These are phyloP conservation scores for Pristionchus exspectatus DNA, from an alignment of 2,888 invertebrate species.

Conservation along the genomic window DNA sequence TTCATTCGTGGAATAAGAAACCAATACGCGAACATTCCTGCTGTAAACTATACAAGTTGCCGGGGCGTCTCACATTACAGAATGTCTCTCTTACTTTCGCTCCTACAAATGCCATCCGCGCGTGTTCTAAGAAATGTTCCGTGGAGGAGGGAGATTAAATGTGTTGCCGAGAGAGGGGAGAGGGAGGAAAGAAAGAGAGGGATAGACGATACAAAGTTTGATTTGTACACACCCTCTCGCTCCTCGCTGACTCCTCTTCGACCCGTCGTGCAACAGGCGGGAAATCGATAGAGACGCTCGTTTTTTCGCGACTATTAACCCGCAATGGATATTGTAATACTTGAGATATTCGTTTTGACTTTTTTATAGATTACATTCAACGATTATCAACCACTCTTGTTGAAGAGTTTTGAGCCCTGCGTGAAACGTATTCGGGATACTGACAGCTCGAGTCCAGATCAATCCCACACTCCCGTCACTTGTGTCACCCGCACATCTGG, in stretches of 20 bases:
- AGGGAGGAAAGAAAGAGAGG: background rate
- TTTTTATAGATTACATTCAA: no score
- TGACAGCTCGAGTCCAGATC: no score
- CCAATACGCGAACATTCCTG: background rate
- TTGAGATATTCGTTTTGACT: background rate
- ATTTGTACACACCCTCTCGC: constrained; percentile 28
- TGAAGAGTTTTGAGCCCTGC: background rate
- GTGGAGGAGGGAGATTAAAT: background rate
- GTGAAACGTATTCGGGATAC: background rate
- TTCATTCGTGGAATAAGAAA: background rate
- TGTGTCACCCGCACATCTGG: background rate
- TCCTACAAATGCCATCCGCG: background rate
- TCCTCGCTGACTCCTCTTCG: background rate
- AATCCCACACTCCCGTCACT: no score
- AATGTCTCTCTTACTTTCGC: no score
- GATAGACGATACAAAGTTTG: constrained; percentile 28
- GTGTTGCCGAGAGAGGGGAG: constrained; percentile 10
- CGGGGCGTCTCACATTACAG: background rate
- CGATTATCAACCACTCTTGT: no score
- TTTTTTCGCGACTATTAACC: background rate
- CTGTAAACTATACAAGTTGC: background rate
- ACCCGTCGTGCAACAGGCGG: background rate
- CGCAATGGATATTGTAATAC: background rate
- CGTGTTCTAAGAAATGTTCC: constrained; percentile 4
- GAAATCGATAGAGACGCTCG: background rate